These are phyloP conservation scores for Takifugu bimaculatus DNA, from an alignment of 2,113 vertebrate species.

Conservation along the genomic window DNA sequence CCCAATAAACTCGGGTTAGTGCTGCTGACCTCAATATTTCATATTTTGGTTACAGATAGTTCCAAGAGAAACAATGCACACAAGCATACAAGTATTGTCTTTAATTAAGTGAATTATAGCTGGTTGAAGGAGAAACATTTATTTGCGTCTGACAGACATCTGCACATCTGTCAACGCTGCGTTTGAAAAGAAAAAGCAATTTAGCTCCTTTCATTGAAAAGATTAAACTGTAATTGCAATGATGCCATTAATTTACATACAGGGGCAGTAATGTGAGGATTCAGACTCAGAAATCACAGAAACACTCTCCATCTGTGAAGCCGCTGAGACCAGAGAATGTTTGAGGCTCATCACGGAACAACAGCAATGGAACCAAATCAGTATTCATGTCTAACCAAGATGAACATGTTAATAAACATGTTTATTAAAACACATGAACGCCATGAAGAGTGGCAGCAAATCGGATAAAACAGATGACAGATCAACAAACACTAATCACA, in stretches of 20 bases:
- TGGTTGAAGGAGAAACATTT: constrained; percentile 5
- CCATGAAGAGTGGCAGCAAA: neutral
- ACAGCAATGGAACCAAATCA: constrained; percentile 24
- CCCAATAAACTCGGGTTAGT: too few species aligned
- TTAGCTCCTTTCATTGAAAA: constrained; percentile 23
- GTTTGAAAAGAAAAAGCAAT: constrained; percentile 41
- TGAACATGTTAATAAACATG: neutral
- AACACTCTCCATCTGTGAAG: constrained; percentile 19
- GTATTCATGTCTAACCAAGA: constrained; percentile 1
- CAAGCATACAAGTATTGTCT: neutral
- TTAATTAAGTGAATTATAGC: constrained; percentile 6
- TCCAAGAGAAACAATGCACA: neutral
- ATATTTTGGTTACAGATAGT: neutral
- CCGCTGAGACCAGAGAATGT: constrained; percentile 5
- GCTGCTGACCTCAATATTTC: too few species aligned
- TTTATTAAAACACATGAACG: constrained; percentile 4
- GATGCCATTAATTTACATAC: constrained; percentile 54
- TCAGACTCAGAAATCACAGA: too few species aligned
- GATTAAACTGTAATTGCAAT: constrained; percentile 55
- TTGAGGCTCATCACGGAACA: constrained; percentile 20
- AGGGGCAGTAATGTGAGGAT: constrained; percentile 46
- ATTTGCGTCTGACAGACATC: neutral
- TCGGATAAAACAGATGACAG: neutral
- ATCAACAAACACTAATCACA: neutral
- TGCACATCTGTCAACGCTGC: constrained; percentile 3